phyloP scores from a whole-genome alignment of 2,888 invertebrate genomes.

The Eupithecia pulchellata region DNA sequence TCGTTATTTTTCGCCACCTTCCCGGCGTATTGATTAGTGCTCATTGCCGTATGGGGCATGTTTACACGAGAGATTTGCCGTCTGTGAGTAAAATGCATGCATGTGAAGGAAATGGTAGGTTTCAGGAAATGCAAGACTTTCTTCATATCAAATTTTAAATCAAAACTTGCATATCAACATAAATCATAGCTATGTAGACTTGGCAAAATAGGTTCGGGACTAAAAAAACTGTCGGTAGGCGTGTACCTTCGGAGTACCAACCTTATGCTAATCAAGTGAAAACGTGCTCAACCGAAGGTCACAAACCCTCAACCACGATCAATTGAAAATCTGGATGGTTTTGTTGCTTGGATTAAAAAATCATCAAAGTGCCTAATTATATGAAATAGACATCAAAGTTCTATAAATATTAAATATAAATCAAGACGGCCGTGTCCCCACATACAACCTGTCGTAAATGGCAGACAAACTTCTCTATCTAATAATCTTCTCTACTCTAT shows the following conservation, averaged over 20 bases:
- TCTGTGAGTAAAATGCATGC: neutral
- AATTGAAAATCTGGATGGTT: too few species aligned
- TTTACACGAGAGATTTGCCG: constrained; percentile 23
- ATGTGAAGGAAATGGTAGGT: neutral
- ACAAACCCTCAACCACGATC: too few species aligned
- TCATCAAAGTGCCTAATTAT: neutral
- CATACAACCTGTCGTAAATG: neutral
- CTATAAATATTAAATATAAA: too few species aligned
- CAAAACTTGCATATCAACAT: neutral
- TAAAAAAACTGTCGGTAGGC: neutral
- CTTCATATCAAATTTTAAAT: neutral
- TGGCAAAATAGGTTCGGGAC: too few species aligned
- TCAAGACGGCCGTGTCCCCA: neutral
- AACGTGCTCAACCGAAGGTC: neutral
- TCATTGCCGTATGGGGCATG: constrained; percentile 60
- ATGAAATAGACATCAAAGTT: neutral
- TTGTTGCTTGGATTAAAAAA: neutral
- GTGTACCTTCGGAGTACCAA: neutral
- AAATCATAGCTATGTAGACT: neutral
- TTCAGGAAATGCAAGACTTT: neutral
- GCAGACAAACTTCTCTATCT: neutral
- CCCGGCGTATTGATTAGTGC: constrained; percentile 79
- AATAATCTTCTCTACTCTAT: neutral
- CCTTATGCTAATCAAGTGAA: neutral
- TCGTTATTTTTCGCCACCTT: constrained; percentile 84